Conservation (phyloP, 2,113 vertebrate genomes). For the Protomyctophum bolini region DNA sequence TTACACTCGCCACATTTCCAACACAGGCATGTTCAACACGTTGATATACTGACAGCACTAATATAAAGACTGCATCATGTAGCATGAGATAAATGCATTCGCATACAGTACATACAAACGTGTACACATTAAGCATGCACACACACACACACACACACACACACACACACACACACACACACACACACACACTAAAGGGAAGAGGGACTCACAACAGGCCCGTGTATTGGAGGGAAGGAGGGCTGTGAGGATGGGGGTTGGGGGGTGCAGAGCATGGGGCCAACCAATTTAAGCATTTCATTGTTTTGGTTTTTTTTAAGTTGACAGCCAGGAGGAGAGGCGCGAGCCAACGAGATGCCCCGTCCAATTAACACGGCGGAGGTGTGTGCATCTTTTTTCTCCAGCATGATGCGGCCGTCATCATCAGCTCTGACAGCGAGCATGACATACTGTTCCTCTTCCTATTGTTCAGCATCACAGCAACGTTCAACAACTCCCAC, state of each 20-base stretch:
- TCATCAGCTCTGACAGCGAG: conserved; percentile 44
- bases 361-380: conserved; percentile 77
- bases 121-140: background rate
- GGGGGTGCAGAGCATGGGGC: conserved; percentile 39
- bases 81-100: background rate
- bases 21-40: background rate
- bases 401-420: conserved; percentile 61
- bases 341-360: conserved; percentile 73
- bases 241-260: background rate
- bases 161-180: background rate
- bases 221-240: conserved; percentile 16
- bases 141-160: background rate
- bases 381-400: conserved; percentile 60
- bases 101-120: no score
- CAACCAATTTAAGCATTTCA: conserved; percentile 62
- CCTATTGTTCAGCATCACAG: conserved; percentile 14
- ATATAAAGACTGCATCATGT: background rate
- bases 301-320: conserved; percentile 65
- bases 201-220: conserved; percentile 3
- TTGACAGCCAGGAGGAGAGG: conserved; percentile 71
- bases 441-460: conserved; percentile 38
- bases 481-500: conserved; percentile 12
- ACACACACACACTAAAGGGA: conserved; percentile 2
- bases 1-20: background rate
- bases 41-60: background rate